phyloP scores from a whole-genome alignment of 2,113 vertebrate species.

The Nerophis ophidion region DNA sequence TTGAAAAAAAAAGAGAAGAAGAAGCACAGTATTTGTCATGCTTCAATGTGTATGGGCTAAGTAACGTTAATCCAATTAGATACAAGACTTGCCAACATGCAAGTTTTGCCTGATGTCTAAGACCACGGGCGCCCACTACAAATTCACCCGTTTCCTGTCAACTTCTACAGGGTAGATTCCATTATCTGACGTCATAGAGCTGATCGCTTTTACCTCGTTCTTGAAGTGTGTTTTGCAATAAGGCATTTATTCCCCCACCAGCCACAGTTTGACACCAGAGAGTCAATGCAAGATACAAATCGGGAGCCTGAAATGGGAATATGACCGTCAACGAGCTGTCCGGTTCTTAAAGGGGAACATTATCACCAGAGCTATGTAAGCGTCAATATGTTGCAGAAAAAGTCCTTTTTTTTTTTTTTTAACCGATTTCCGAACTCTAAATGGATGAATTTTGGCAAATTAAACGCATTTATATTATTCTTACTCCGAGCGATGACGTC shows the following conservation, averaged over 20 bases:
- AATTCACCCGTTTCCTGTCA: conserved; percentile 52
- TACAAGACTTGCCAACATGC: conserved; percentile 53
- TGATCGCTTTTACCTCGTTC: conserved; percentile 47
- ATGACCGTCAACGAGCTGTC: neutral
- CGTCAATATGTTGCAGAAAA: too few species aligned
- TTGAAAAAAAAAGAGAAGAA: conserved; percentile 11
- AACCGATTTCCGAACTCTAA: too few species aligned
- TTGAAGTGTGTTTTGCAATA: conserved; percentile 42
- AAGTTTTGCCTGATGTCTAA: conserved; percentile 49
- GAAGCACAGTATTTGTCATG: conserved; percentile 20
- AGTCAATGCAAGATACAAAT: neutral
- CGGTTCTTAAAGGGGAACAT: too few species aligned
- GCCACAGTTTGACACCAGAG: neutral
- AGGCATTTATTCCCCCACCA: neutral
- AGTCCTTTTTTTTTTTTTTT: too few species aligned
- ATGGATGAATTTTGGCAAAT: too few species aligned
- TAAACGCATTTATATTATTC: too few species aligned
- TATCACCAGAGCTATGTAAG: too few species aligned
- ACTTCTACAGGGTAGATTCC: conserved; percentile 40
- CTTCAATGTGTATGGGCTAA: conserved; percentile 34
- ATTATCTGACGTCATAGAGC: conserved; percentile 32
- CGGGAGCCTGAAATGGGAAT: neutral
- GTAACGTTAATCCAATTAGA: conserved; percentile 59
- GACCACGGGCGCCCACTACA: conserved; percentile 37
- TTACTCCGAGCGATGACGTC: too few species aligned